Percentiles rank a stretch among this genome's conserved stretches.
Evolutionary conservation across 1,140 invertebrate species (phyloP).

Genomic region (Bombus vancouverensis): DNA sequence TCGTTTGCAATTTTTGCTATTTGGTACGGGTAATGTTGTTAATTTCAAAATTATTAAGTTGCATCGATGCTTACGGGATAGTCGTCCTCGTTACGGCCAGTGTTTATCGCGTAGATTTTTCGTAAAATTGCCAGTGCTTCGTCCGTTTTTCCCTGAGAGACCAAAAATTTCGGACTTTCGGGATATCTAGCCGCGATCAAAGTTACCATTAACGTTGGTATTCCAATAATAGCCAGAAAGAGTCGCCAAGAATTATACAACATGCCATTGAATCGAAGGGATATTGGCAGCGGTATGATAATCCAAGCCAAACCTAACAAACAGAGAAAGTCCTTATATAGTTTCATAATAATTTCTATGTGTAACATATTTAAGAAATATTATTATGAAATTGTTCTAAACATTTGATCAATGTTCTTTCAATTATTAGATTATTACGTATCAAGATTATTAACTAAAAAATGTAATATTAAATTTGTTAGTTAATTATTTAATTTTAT

Average conservation of each 20-base stretch:
- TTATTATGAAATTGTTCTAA: not conserved
- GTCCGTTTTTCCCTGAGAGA: conserved; percentile 85
- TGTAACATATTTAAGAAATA: not conserved
- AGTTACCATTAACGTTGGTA: conserved; percentile 83
- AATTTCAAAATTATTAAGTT: not conserved
- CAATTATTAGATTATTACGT: not conserved
- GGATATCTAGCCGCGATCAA: conserved; percentile 84
- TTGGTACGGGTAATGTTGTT: too few species aligned
- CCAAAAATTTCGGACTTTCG: conserved; percentile 91
- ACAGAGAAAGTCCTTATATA: not conserved
- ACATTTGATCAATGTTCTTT: not conserved
- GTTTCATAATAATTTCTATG: not conserved
- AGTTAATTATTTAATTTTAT: too few species aligned
- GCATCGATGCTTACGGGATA: conserved; percentile 71
- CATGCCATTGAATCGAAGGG: conserved; percentile 78
- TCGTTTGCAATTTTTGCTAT: too few species aligned
- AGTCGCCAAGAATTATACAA: conserved; percentile 86
- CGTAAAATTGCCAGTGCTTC: conserved; percentile 85
- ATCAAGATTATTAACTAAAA: not conserved
- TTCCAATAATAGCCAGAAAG: conserved; percentile 83
- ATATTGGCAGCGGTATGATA: conserved; percentile 84
- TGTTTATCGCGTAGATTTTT: conserved; percentile 85
- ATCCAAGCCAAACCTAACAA: conserved; percentile 85
- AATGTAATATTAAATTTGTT: not conserved
- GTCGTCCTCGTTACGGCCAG: conserved; percentile 74